Percentiles rank a stretch among this genome's conserved stretches.
Conservation (phyloP, 2,888 invertebrate genomes). For the Idaea straminata region DNA sequence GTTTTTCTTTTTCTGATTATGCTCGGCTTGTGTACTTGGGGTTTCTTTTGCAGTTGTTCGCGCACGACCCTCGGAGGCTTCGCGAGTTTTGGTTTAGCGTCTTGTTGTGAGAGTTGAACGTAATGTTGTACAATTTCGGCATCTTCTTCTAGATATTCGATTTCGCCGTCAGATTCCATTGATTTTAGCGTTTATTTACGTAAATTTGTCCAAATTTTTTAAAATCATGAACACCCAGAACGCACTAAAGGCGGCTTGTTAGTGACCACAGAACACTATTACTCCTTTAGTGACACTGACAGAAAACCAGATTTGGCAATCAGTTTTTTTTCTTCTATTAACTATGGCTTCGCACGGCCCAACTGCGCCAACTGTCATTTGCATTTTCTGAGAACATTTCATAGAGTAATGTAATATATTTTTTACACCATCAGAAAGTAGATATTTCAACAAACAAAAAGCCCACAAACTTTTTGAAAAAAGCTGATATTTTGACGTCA, state of each 20-base stretch:
- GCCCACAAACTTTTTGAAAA: no score
- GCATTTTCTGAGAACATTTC: no score
- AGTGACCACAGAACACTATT: no score
- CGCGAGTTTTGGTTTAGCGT: constrained; percentile 12
- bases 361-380: no score
- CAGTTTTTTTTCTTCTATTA: no score
- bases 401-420: no score
- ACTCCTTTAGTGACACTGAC: neutral
- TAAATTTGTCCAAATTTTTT: neutral
- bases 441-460: no score
- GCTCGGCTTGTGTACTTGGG: neutral
- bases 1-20: constrained; percentile 40
- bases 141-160: constrained; percentile 74
- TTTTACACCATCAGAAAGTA: no score
- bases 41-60: constrained; percentile 19
- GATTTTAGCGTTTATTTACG: neutral
- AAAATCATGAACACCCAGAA: neutral
- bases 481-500: no score
- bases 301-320: neutral
- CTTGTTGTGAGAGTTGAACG: constrained; percentile 39
- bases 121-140: constrained; percentile 69
- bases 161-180: constrained; percentile 61
- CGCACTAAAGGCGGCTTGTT: neutral
- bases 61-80: constrained; percentile 24
- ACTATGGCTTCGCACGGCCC: no score